Conservation (phyloP, 2,797 vertebrate species). For the Mus caroli region DNA sequence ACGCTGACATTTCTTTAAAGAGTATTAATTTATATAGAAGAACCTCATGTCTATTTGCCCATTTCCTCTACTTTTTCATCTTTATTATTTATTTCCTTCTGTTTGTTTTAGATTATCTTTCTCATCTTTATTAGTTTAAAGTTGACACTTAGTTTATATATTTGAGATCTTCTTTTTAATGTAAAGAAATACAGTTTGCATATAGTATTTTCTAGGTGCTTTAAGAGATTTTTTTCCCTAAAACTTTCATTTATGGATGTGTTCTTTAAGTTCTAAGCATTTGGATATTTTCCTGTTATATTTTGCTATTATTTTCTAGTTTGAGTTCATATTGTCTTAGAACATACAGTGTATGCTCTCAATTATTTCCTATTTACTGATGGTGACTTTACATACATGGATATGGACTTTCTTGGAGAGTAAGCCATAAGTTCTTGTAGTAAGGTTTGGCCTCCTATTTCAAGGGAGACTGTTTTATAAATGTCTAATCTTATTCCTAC, state of each 20-base stretch:
- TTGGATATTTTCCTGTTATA: neutral
- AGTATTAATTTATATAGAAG: neutral
- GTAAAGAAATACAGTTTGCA: neutral
- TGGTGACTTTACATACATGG: neutral
- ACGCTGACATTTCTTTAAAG: neutral
- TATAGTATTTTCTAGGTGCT: neutral
- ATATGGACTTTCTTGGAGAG: neutral
- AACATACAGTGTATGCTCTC: neutral
- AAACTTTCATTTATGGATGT: neutral
- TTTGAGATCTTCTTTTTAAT: neutral
- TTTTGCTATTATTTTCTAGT: neutral
- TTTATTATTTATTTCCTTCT: neutral
- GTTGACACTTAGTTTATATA: neutral
- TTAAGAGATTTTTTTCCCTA: neutral
- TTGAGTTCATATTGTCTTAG: neutral
- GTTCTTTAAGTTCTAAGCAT: constrained; percentile 45
- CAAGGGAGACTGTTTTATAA: neutral
- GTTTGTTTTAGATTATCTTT: neutral
- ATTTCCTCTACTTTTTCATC: neutral
- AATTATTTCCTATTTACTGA: neutral
- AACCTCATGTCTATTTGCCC: neutral
- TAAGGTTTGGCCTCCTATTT: neutral
- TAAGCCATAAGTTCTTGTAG: neutral
- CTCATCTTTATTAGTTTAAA: neutral
- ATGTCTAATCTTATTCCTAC: neutral